phyloP scores from a whole-genome alignment of 37 sponge, comb jelly and placozoan species.

The Ianthella basta region DNA sequence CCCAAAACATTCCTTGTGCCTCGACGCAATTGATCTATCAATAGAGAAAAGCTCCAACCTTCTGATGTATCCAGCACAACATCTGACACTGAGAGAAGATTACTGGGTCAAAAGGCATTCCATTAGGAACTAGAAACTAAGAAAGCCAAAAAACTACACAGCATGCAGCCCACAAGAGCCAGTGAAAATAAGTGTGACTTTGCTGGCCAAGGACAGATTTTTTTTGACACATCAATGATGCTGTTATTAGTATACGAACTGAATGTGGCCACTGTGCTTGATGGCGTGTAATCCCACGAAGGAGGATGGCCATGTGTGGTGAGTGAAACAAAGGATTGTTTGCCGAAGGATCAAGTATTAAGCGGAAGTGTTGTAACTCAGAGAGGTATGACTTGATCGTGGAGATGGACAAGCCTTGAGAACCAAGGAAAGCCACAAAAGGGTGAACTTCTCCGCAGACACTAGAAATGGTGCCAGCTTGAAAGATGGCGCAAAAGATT shows the following conservation, averaged over 20 bases:
- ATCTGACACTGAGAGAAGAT: neutral
- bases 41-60: constrained; percentile 13
- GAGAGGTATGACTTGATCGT: constrained; percentile 40
- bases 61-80: neutral
- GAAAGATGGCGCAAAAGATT: neutral
- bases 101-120: neutral
- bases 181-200: neutral
- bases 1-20: neutral
- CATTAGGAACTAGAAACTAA: constrained; percentile 17
- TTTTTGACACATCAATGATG: constrained; percentile 7
- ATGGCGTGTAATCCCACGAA: constrained; percentile 7
- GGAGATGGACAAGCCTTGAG: constrained; percentile 4
- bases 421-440: constrained; percentile 37
- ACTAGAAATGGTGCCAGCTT: neutral
- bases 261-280: neutral
- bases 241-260: neutral
- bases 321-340: constrained; percentile 16
- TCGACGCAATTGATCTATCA: constrained; percentile 21
- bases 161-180: constrained; percentile 13
- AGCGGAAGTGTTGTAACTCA: constrained; percentile 13
- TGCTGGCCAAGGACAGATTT: neutral
- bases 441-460: neutral
- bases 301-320: constrained; percentile 26
- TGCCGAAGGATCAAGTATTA: neutral
- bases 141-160: constrained; percentile 22